Evolutionary conservation across 2,888 invertebrate species (phyloP), one percentile per base, ranked within the genome.

Genomic region (Lasioglossum vierecki): DNA sequence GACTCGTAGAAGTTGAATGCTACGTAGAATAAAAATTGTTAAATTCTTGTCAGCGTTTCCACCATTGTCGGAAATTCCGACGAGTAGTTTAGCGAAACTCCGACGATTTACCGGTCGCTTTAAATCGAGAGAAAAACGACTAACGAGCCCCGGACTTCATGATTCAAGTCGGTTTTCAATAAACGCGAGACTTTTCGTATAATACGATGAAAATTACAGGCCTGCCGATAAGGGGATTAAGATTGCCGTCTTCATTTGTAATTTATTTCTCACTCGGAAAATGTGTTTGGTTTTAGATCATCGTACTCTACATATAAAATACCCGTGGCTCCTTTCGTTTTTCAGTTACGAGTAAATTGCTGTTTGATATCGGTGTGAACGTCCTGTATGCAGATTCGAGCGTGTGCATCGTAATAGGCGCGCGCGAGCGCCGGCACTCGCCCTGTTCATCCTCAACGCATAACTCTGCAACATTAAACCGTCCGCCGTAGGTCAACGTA

Each of bases 381-480:
- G 44, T 46, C 76, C 66, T n/a, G 63, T 76, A 39, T 49, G 63
- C 70, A 74, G 76, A 76, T 66, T 81, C 39, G 49, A 63, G 66
- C 22, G 71, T 76, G 73, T 76, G 60, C 66, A 41, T 63, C 79
- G 77, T 66, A 77, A 71, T 73, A 57, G 39, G 44, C 60, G 70
- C 70, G 70, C 41, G n/a, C 70, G 41, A 39, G 70, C 66, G 70
- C 72, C 76, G 63, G 75, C 15, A 35, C 72, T 26, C 53, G 60
- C 73, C 49, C 53, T 82, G 74, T 85, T 85, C 79, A 71, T 82
- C 82, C 80, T 75, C 77, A 60, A 76, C 87, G 83, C 90, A 91
- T 91, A 91, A 91, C 88, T 91, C 90, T 90, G 89, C 90, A 91
- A 91, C 87, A 88, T 91, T 91, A 91, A 91, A 90, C 89, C 88